Percentiles rank a stretch among this genome's conserved stretches.
phyloP scores from a whole-genome alignment of 2,888 invertebrate genomes.

The Metopia argyrocephala region DNA sequence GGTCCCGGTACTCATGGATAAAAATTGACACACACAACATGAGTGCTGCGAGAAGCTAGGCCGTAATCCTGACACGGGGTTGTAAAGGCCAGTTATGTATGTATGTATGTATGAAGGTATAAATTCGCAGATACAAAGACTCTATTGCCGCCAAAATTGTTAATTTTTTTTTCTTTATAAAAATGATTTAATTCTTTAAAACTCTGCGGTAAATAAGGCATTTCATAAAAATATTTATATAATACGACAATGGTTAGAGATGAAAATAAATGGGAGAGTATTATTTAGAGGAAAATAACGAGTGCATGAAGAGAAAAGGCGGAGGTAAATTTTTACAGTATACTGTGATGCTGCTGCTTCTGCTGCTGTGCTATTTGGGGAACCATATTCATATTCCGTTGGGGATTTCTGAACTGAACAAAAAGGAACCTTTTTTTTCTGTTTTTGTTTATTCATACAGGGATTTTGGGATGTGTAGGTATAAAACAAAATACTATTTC shows the following conservation, averaged over 20 bases:
- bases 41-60: too few relatives aligned
- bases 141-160: too few relatives aligned
- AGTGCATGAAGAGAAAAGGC: neutral
- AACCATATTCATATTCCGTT: slow-evolving; percentile 61
- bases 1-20: too few relatives aligned
- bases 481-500: slow-evolving; percentile 52
- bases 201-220: slow-evolving; percentile 29
- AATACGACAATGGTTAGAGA: slow-evolving; percentile 45
- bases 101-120: too few relatives aligned
- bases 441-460: slow-evolving; percentile 57
- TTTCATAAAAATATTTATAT: slow-evolving; percentile 50
- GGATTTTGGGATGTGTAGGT: slow-evolving; percentile 63
- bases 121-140: too few relatives aligned
- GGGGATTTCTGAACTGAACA: slow-evolving; percentile 54
- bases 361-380: slow-evolving; percentile 62
- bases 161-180: too few relatives aligned
- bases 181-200: neutral
- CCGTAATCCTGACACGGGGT: too few relatives aligned
- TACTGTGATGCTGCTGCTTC: slow-evolving; percentile 56
- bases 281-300: slow-evolving; percentile 26
- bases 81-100: too few relatives aligned
- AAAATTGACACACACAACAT: too few relatives aligned
- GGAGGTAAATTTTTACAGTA: slow-evolving; percentile 48
- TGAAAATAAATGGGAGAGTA: slow-evolving; percentile 33
- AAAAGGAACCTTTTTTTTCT: slow-evolving; percentile 58